These are phyloP conservation scores for Oreonectes daqikongensis DNA, from an alignment of 2,797 vertebrate genomes.

Conservation along the genomic window DNA sequence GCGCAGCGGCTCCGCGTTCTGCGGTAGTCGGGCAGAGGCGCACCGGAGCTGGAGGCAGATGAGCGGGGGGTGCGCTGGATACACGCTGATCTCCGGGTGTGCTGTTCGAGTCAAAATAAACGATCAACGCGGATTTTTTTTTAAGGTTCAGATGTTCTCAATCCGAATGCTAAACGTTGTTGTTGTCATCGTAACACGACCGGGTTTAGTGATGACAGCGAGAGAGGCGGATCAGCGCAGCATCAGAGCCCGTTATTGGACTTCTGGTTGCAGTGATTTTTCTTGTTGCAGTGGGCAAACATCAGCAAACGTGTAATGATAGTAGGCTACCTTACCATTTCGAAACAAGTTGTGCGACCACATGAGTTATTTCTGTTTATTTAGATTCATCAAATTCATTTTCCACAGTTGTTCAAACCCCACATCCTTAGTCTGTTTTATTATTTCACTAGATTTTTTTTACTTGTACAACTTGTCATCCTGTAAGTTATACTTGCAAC, in stretches of 20 bases:
- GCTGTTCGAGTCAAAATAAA: constrained; percentile 22
- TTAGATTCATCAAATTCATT: too few relatives aligned
- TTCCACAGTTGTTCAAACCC: too few relatives aligned
- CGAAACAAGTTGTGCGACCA: too few relatives aligned
- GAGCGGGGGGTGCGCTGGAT: constrained; percentile 40
- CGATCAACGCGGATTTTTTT: background rate
- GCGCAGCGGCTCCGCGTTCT: constrained; percentile 50
- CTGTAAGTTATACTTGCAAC: too few relatives aligned
- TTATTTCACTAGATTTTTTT: too few relatives aligned
- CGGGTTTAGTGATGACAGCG: constrained; percentile 24
- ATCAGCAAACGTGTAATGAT: constrained; percentile 1
- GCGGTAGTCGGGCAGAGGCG: constrained; percentile 58
- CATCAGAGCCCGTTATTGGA: constrained; percentile 52
- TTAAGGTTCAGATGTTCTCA: constrained; percentile 20
- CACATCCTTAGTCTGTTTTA: too few relatives aligned
- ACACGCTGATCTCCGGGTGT: constrained; percentile 40
- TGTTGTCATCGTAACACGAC: constrained; percentile 17
- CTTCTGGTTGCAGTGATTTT: constrained; percentile 46
- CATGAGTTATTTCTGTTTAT: background rate
- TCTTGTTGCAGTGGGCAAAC: constrained; percentile 32
- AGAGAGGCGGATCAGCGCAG: constrained; percentile 38
- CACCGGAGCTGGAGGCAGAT: constrained; percentile 56
- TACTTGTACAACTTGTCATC: too few relatives aligned
- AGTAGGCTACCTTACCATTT: background rate
- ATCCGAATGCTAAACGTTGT: constrained; percentile 20